Conservation (phyloP, 2,113 vertebrate genomes). For the Carassius carassius region DNA sequence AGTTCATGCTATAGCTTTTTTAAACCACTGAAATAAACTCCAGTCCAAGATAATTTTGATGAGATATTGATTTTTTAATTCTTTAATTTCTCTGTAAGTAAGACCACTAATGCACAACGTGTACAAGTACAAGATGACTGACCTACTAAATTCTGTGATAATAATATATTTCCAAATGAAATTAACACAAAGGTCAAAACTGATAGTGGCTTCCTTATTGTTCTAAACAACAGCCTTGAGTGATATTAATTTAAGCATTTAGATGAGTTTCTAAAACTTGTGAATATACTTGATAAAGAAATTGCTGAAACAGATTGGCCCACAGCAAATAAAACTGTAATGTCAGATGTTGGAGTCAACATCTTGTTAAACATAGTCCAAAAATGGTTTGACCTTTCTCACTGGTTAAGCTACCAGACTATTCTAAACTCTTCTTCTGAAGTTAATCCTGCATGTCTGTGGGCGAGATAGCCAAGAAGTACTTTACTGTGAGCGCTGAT, state of each 20-base stretch:
- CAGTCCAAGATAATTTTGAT: too few species aligned
- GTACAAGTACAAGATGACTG: too few species aligned
- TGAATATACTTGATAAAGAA: constrained; percentile 13
- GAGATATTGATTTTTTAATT: too few species aligned
- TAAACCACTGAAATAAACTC: too few species aligned
- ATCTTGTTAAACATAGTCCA: constrained; percentile 13
- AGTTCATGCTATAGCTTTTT: too few species aligned
- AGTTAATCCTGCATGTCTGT: constrained; percentile 3
- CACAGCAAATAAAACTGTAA: constrained; percentile 1
- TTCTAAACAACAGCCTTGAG: not conserved
- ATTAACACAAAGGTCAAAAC: not conserved
- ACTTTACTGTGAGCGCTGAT: too few species aligned
- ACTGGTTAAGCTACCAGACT: not conserved
- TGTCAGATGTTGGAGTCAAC: constrained; percentile 1
- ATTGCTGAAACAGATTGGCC: not conserved
- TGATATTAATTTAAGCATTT: not conserved
- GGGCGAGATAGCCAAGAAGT: not conserved
- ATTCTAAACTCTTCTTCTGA: constrained; percentile 11
- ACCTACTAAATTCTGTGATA: too few species aligned
- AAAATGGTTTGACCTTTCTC: constrained; percentile 34
- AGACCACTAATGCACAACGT: too few species aligned
- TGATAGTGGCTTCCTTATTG: not conserved
- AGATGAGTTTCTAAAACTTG: not conserved
- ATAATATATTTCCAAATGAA: too few species aligned
- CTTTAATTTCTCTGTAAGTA: too few species aligned